Evolutionary conservation across 2,797 vertebrate species (phyloP).

Genomic region (Phrynocephalus guinanensis): DNA sequence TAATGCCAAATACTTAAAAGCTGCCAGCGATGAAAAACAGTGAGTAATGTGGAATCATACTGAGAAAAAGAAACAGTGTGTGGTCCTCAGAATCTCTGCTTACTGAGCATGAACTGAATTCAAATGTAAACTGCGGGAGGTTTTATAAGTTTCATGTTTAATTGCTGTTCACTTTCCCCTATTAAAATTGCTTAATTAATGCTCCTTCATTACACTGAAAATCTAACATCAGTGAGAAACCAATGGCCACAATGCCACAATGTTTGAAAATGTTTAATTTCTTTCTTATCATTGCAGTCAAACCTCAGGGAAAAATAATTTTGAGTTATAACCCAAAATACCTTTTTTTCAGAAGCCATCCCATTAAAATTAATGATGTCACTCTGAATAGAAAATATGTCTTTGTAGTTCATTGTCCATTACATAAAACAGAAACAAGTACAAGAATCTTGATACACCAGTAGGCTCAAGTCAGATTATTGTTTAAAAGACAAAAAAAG

Average conservation of each 20-base stretch:
- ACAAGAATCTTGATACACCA: not conserved
- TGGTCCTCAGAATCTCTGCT: conserved; percentile 31
- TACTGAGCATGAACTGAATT: conserved; percentile 30
- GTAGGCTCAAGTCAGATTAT: too few species aligned
- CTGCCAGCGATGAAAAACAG: conserved; percentile 46
- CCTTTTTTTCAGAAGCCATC: not conserved
- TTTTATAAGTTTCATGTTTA: conserved; percentile 42
- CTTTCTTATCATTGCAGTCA: not conserved
- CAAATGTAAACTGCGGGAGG: conserved; percentile 32
- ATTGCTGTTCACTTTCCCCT: conserved; percentile 12
- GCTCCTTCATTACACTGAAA: conserved; percentile 8
- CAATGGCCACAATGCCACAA: not conserved
- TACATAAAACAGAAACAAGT: not conserved
- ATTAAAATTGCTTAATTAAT: conserved; percentile 31
- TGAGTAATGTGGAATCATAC: conserved; percentile 40
- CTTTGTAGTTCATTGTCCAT: not conserved
- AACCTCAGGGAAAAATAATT: not conserved
- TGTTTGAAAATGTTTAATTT: not conserved
- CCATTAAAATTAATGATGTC: not conserved
- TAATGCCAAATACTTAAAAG: conserved; percentile 47
- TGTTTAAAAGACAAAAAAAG: not conserved
- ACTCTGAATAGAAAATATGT: not conserved
- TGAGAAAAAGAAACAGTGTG: conserved; percentile 13
- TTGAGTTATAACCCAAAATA: not conserved
- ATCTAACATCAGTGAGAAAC: conserved; percentile 4